Evolutionary conservation across 2,888 invertebrate genomes (phyloP), one percentile per base, ranked within the genome.

Genomic region (Mesorhabditis spiculigera): DNA sequence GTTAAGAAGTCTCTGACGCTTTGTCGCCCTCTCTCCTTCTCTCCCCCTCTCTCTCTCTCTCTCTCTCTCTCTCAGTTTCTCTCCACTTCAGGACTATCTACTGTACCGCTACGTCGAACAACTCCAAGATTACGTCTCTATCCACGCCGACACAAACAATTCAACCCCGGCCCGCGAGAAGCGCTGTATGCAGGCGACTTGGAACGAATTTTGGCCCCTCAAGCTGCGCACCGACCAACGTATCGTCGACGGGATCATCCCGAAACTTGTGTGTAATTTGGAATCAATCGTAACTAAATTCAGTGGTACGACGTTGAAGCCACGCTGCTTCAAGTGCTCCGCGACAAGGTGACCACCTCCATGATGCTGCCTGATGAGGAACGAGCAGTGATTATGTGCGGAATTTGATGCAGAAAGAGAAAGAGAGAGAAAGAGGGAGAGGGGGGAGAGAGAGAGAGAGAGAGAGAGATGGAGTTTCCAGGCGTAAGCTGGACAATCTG

Each of bases 81-180:
- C 67, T 73, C 66, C 43, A 43, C 42, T 64, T 16, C 42, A 44
- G 8, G 68, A 64, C 68, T 63, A 66, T 45, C 65, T 64, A 67
- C 64, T 63, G 69, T 69, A 71, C 71, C 66, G 71, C 69, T 71
- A 71, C 68, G 69, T 69, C 71, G 71, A 69, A 68, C 71, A 28
- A 28, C 28, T 28, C 28, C 28, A 28, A 28, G 28, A 16, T 16
- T 65, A 8, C 13, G 2, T 65, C 42, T 65, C 10, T 2, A n/a
- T 63, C 63, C 8, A 28, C 63, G 28, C 6, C 63, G n/a, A n/a
- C 8, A 28, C 8, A 63, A n/a, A 28, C 6, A 63, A 6, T 4
- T 6, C 63, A 63, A 6, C 2, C 6, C 16, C 5, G 28, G 28
- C 28, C 28, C 28, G 28, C 28, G 28, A 28, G 28, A 28, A 28